Base-by-base conservation (phyloP, 53 echinoderm and acorn worm species). In the Crossaster papposus region DNA sequence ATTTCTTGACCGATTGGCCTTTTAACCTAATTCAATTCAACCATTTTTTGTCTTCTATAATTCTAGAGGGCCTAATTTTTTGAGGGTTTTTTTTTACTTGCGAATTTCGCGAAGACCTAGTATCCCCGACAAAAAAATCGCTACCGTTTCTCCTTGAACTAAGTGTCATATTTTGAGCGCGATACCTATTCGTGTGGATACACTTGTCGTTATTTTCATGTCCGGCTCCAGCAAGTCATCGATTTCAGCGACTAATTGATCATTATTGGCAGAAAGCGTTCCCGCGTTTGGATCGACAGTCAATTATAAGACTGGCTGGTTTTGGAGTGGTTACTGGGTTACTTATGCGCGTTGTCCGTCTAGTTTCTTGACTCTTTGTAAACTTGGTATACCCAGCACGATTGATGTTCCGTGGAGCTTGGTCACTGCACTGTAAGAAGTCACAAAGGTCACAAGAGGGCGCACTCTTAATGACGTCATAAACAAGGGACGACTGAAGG, bases 201-300 rank as follows among this genome's bases (percentile, higher is more conserved):
- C 18, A 81, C 62, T 81, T 31, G 58, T 22, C 34, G 18, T 29
- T 81, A 55, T 58, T 58, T 55, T 55, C 81, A 81, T 55, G 32
- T 81, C 81, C 33, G 81, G 81, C 81, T 55, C 81, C 81, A 62
- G n/a, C 58, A 81, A 22, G 62, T 15, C 62, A 32, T 62, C 32
- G 51, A 62, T 18, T 81, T 2, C 55, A 81, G 55, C 63, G 81
- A 81, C 58, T 81, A 81, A 81, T 81, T 81, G 81, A 81, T 79
- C 53, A 68, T 79, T 79, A 79, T 53, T 26, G 54, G 28, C 79
- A 79, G 79, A 7, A 35, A 53, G 79, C 37, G 52, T 68, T 68
- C 68, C 68, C 22, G 68, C 28, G 68, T 26, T n/a, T n/a, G 28
- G 28, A 24, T 68, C 11, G 81, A 31, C 81, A 81, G 51, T 58